Evolutionary conservation across 2,113 vertebrate genomes (phyloP).

Genomic region (Sinosuthora webbiana): DNA sequence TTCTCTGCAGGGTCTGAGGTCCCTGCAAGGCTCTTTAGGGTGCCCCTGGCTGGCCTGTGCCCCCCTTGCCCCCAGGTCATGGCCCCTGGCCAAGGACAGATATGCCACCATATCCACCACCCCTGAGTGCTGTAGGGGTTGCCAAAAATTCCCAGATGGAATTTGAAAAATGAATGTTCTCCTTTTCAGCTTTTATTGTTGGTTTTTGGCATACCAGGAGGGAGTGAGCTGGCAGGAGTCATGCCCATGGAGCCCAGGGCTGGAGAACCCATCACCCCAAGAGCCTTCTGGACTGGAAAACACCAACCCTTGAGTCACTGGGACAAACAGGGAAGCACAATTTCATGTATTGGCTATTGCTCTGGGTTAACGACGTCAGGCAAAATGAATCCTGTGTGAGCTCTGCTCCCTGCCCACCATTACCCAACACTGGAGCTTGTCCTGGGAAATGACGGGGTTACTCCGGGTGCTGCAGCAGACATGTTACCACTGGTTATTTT

Average conservation of each 20-base stretch:
- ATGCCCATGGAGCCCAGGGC: fast-evolving
- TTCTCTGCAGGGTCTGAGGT: not conserved
- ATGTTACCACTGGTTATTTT: not conserved
- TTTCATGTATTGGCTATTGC: not conserved
- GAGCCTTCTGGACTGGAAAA: not conserved
- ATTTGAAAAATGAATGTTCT: not conserved
- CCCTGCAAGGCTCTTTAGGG: not conserved
- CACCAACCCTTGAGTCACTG: not conserved
- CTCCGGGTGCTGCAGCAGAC: not conserved
- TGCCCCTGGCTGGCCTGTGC: not conserved
- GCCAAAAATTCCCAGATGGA: not conserved
- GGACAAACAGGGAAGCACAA: not conserved
- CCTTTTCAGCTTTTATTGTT: not conserved
- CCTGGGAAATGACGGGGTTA: not conserved
- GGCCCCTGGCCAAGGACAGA: not conserved
- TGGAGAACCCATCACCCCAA: not conserved
- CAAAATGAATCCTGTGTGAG: not conserved
- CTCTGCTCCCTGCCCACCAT: not conserved
- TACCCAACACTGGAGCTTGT: not conserved
- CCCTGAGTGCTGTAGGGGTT: not conserved
- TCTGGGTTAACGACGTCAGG: not conserved
- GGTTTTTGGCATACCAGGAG: not conserved
- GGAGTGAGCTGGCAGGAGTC: not conserved
- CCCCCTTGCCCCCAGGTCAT: not conserved
- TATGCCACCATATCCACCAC: not conserved